These are phyloP conservation scores for Pitta sordida DNA, from an alignment of 2,113 vertebrate genomes.

Conservation along the genomic window DNA sequence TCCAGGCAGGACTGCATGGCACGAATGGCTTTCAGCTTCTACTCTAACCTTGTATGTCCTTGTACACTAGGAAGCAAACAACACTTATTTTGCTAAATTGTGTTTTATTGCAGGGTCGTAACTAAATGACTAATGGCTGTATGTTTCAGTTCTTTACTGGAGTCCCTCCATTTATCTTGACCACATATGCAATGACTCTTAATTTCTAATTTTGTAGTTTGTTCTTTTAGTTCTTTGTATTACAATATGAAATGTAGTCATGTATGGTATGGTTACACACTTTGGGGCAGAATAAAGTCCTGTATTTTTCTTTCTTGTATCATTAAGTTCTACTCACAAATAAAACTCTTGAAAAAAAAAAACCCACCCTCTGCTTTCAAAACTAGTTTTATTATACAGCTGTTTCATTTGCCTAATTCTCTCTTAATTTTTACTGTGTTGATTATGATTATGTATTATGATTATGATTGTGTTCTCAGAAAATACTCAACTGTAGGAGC, in stretches of 20 bases:
- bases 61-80: slow-evolving; percentile 52
- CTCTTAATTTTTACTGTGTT: too few species aligned
- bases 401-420: neutral
- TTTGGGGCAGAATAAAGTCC: slow-evolving; percentile 42
- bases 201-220: slow-evolving; percentile 77
- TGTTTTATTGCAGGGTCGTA: slow-evolving; percentile 52
- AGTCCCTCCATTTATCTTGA: slow-evolving; percentile 33
- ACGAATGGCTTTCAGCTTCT: slow-evolving; percentile 65
- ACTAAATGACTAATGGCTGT: slow-evolving; percentile 54
- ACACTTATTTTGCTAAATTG: slow-evolving; percentile 27
- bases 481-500: too few species aligned
- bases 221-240: slow-evolving; percentile 74
- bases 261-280: slow-evolving; percentile 68
- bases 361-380: neutral
- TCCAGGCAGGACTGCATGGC: slow-evolving; percentile 72
- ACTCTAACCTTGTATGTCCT: slow-evolving; percentile 57
- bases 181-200: slow-evolving; percentile 67
- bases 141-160: slow-evolving; percentile 47
- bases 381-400: neutral
- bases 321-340: slow-evolving; percentile 85
- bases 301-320: slow-evolving; percentile 73
- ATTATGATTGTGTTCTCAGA: neutral
- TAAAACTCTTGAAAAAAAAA: slow-evolving; percentile 78
- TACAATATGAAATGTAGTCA: slow-evolving; percentile 67
- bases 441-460: too few species aligned